These are phyloP conservation scores for Drosophila mettleri DNA, from an alignment of 2,888 invertebrate genomes.

Conservation along the genomic window DNA sequence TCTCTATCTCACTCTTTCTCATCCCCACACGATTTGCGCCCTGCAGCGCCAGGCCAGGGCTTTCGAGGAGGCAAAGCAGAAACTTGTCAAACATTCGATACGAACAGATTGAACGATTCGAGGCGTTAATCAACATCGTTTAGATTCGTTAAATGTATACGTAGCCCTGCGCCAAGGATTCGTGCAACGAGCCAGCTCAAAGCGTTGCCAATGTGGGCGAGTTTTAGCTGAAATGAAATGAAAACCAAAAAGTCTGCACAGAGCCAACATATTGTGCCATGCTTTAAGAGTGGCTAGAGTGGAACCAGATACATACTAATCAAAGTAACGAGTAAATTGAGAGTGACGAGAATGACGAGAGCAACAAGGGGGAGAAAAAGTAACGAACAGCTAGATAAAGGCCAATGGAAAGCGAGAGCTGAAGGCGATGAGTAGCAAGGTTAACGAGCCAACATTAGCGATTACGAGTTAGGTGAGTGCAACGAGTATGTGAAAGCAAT, in stretches of 20 bases:
- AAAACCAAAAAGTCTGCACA: no score
- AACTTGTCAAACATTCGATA: constrained; percentile 40
- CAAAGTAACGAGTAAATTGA: not conserved
- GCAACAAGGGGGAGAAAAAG: not conserved
- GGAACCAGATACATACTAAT: no score
- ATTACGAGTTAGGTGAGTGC: no score
- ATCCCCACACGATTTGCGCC: not conserved
- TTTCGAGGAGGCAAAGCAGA: constrained; percentile 12
- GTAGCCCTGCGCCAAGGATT: not conserved
- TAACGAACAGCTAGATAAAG: no score
- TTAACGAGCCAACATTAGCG: not conserved
- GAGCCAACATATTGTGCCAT: not conserved
- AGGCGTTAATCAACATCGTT: constrained; percentile 48
- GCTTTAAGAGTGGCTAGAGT: not conserved
- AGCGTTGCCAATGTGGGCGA: not conserved
- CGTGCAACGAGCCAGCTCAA: constrained; percentile 4
- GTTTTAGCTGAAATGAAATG: no score
- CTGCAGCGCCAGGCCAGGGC: not conserved
- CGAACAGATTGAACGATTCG: constrained; percentile 54
- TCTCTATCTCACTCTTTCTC: not conserved
- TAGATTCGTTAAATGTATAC: constrained; percentile 41
- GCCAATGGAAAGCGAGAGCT: no score
- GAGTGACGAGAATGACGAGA: not conserved
- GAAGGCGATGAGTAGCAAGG: no score
- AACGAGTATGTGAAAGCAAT: not conserved